A percentile compares a stretch with the other conserved stretches of the same genome.
These are phyloP conservation scores for Subacronicta megacephala DNA, from an alignment of 2,888 invertebrate species.

Conservation along the genomic window DNA sequence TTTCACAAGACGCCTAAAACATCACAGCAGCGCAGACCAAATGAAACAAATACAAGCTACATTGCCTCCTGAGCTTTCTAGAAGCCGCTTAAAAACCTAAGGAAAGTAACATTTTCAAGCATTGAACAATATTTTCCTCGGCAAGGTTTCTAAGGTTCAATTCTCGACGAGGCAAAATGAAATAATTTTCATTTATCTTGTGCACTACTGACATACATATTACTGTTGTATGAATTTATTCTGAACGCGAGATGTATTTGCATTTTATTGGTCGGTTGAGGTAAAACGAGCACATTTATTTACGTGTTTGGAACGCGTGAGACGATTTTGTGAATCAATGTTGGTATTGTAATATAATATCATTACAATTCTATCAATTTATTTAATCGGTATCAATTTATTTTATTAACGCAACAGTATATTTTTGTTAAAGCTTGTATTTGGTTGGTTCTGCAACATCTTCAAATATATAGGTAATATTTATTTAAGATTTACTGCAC, in stretches of 20 bases:
- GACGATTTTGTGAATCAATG: neutral
- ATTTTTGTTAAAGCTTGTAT: too few relatives aligned
- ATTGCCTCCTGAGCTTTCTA: conserved; percentile 24
- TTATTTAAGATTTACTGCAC: too few relatives aligned
- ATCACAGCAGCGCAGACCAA: conserved; percentile 23
- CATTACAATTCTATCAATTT: too few relatives aligned
- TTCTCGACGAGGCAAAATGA: conserved; percentile 34
- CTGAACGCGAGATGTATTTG: conserved; percentile 34
- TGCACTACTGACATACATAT: conserved; percentile 31
- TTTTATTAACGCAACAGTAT: too few relatives aligned
- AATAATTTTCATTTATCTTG: conserved; percentile 42
- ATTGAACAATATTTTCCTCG: conserved; percentile 44
- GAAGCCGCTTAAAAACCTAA: conserved; percentile 50
- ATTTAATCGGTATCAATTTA: too few relatives aligned
- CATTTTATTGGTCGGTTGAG: conserved; percentile 38
- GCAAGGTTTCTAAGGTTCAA: conserved; percentile 28
- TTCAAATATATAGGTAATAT: too few relatives aligned
- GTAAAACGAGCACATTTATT: conserved; percentile 17
- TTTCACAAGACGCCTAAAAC: conserved; percentile 20
- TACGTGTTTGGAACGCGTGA: conserved; percentile 21
- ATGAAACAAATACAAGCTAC: conserved; percentile 41
- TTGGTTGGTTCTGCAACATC: neutral
- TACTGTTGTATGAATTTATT: conserved; percentile 34
- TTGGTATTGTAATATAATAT: neutral
- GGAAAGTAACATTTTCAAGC: conserved; percentile 31